Base-by-base conservation (phyloP, 2,888 invertebrate genomes). In the Parnassius mnemosyne region DNA sequence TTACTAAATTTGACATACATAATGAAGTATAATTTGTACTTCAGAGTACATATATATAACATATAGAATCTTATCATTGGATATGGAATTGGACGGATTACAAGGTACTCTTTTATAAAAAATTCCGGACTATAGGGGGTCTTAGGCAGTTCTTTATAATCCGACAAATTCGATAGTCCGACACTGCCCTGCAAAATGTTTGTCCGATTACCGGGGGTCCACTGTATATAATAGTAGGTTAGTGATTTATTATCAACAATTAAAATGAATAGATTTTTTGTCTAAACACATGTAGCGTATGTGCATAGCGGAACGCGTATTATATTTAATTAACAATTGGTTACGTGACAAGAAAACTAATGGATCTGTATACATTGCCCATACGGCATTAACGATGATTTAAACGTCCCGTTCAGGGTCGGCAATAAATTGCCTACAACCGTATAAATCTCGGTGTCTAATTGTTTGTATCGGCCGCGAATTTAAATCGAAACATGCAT, bases 281-380 rank as follows among this genome's bases (percentile, higher is more conserved):
- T 61, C 55, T 50, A 51, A 52, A 50, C 44, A 41, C 49, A 50
- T 49, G 56, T 59, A 59, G 61, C 2, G 20, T 20, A 20, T 20
- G 34, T 53, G 51, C 34, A 46, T 46, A 55, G 59, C 51, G 11
- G 20, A 20, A 20, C 57, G 25, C 44, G 55, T 51, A 61, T 66
- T 65, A 64, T 53, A 57, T 66, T 63, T 61, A 66, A 66, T 64
- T 63, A 66, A 64, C 64, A 58, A 61, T 63, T 56, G 53, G 47
- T 44, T 53, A 59, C 63, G 66, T 66, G 66, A 63, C 54, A 44
- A 52, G 63, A 46, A 41, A 63, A 53, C 63, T 46, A 63, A 63
- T 63, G 53, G 50, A 52, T 59, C 51, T 53, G 10, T 47, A 55
- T 59, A 55, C 54, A 59, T 59, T 50, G 50, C 51, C 43, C 53